phyloP scores from a whole-genome alignment of 2,113 vertebrate genomes.

The Nothocercus nigrocapillus region DNA sequence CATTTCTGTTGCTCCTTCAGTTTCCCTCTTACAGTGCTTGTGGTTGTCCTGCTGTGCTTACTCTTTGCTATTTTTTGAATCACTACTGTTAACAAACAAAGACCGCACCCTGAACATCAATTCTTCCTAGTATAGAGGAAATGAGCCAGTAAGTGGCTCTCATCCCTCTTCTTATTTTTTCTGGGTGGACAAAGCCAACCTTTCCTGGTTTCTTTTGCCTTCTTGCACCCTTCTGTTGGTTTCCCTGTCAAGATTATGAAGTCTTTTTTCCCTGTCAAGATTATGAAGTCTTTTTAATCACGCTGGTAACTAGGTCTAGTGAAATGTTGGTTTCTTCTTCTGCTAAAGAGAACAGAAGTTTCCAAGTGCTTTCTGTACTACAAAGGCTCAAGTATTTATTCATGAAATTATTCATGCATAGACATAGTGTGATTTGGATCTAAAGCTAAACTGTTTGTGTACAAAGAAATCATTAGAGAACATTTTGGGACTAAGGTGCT shows the following conservation, averaged over 20 bases:
- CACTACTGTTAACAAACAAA: neutral
- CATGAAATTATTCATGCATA: neutral
- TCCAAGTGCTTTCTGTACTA: neutral
- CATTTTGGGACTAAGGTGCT: neutral
- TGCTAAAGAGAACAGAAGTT: neutral
- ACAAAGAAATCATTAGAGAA: neutral
- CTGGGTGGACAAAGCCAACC: neutral
- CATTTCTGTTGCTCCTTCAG: neutral
- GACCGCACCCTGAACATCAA: neutral
- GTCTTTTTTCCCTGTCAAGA: neutral
- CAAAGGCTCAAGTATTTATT: rapidly evolving
- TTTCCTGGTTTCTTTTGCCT: neutral
- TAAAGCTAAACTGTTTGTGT: neutral
- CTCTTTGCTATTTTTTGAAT: neutral
- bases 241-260: neutral
- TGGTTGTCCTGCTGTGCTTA: neutral
- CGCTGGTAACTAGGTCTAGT: neutral
- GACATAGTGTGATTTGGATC: neutral
- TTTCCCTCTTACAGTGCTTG: neutral
- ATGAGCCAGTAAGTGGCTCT: neutral
- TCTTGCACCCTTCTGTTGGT: neutral
- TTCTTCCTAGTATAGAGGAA: neutral
- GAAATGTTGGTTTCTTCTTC: neutral
- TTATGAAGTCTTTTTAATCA: neutral
- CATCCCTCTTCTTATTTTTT: neutral